These are phyloP conservation scores for Zaprionus davidi DNA, from an alignment of 1,140 invertebrate genomes.

Conservation along the genomic window DNA sequence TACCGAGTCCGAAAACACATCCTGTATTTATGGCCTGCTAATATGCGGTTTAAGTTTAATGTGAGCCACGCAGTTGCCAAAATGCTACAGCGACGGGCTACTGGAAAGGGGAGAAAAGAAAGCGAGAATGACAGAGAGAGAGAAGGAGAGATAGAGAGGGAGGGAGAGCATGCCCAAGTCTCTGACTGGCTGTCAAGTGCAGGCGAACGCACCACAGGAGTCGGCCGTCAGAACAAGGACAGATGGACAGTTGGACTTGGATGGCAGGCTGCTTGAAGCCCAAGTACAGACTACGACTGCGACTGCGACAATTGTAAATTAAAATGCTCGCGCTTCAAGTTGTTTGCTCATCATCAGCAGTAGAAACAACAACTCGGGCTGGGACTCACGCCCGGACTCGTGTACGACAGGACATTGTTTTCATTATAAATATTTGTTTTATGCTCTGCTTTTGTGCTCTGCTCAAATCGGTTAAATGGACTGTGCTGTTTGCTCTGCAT, in stretches of 20 bases:
- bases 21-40: slow-evolving; percentile 77
- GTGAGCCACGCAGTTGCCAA: slow-evolving; percentile 34
- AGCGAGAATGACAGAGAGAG: neutral
- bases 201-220: slow-evolving; percentile 39
- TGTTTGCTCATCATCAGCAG: slow-evolving; percentile 46
- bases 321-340: slow-evolving; percentile 54
- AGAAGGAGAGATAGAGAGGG: neutral
- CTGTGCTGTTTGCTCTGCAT: slow-evolving; percentile 71
- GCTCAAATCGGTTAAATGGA: slow-evolving; percentile 78
- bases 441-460: slow-evolving; percentile 48
- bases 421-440: slow-evolving; percentile 79
- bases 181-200: slow-evolving; percentile 44
- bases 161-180: neutral
- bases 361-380: slow-evolving; percentile 6
- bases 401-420: slow-evolving; percentile 66
- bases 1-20: slow-evolving; percentile 68
- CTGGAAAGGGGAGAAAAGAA: neutral
- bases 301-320: slow-evolving; percentile 54
- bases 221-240: slow-evolving; percentile 4
- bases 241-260: neutral
- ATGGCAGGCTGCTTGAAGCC: neutral
- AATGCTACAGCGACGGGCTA: slow-evolving; percentile 1
- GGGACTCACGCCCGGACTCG: slow-evolving; percentile 16
- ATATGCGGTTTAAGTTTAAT: slow-evolving; percentile 78
- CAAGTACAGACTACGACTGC: slow-evolving; percentile 40